Conservation (phyloP, 2,797 vertebrate genomes). For the Labeo calbasu region DNA sequence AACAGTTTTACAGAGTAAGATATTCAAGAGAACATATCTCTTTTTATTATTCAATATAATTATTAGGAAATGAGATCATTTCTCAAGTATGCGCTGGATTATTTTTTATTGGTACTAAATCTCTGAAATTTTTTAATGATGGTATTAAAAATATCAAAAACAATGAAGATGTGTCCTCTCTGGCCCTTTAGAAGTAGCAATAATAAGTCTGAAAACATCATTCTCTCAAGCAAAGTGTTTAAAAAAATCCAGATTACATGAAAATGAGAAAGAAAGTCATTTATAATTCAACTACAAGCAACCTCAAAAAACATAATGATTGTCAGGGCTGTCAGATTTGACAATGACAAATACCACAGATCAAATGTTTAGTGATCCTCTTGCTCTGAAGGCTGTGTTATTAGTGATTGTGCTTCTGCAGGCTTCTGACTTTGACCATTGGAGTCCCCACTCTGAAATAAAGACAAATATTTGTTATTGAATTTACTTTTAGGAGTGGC, state of each 20-base stretch:
- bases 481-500: neutral
- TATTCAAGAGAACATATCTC: neutral
- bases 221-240: neutral
- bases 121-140: neutral
- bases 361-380: neutral
- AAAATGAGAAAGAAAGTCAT: neutral
- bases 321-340: neutral
- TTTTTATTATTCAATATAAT: neutral
- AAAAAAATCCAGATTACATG: neutral
- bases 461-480: neutral
- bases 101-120: neutral
- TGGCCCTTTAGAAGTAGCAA: neutral
- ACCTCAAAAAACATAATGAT: neutral
- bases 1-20: neutral
- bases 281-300: neutral
- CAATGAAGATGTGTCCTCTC: fast-evolving
- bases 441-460: neutral
- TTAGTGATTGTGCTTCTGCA: neutral
- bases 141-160: neutral
- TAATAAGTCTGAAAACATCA: neutral
- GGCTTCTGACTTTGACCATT: neutral
- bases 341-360: neutral
- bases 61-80: neutral
- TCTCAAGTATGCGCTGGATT: neutral
- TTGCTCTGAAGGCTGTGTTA: neutral